These are phyloP conservation scores for Melolontha melolontha DNA, from an alignment of 2,888 invertebrate species.

Conservation along the genomic window DNA sequence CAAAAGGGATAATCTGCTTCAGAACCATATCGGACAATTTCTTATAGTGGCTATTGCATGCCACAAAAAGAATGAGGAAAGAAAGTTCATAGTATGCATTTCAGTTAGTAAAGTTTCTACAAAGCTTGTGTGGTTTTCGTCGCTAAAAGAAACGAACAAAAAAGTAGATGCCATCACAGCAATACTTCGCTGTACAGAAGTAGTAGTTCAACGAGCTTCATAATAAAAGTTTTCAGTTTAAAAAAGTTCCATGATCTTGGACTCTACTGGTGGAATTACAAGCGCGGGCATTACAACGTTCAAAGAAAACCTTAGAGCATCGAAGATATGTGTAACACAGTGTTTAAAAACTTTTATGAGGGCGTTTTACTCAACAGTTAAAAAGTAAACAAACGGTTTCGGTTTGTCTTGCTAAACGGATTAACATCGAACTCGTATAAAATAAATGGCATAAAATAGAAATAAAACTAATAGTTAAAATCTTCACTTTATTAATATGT, in stretches of 20 bases:
- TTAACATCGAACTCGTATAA: no score
- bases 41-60: slow-evolving; percentile 3
- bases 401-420: neutral
- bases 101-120: slow-evolving; percentile 23
- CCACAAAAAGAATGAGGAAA: slow-evolving; percentile 10
- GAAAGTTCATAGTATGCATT: slow-evolving; percentile 28
- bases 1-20: slow-evolving; percentile 5
- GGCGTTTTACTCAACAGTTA: slow-evolving; percentile 19
- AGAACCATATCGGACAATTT: slow-evolving; percentile 12
- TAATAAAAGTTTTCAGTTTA: slow-evolving; percentile 35
- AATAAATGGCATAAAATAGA: no score
- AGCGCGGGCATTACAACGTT: slow-evolving; percentile 23
- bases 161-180: slow-evolving; percentile 20
- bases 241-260: slow-evolving; percentile 33
- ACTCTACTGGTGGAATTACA: slow-evolving; percentile 19
- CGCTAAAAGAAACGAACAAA: slow-evolving; percentile 24
- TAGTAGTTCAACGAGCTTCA: slow-evolving; percentile 33
- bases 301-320: slow-evolving; percentile 20
- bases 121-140: slow-evolving; percentile 18
- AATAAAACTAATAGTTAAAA: no score
- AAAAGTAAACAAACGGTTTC: slow-evolving; percentile 21
- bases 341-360: slow-evolving; percentile 33
- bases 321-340: slow-evolving; percentile 28
- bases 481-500: no score
- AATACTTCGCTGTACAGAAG: slow-evolving; percentile 18